Conservation (phyloP, 2,888 invertebrate genomes). For the Sthenelais limicola region DNA sequence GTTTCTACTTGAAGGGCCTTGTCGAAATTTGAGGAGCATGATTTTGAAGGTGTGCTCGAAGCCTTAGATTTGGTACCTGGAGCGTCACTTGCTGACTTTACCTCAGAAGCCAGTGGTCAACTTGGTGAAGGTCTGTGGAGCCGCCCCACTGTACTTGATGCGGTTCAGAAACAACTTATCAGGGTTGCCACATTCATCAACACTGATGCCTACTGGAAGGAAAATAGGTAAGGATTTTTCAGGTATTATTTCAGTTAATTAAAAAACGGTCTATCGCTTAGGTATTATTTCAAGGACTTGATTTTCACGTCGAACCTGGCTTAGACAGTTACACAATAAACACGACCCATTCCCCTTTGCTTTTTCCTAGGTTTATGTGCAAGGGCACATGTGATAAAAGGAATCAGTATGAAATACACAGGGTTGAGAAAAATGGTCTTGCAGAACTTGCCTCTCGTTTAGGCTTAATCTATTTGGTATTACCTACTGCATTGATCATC, state of each 20-base stretch:
- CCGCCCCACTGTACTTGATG: conserved; percentile 46
- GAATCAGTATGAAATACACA: too few relatives aligned
- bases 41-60: conserved; percentile 57
- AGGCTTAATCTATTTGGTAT: neutral
- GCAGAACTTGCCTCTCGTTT: neutral
- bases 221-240: conserved; percentile 55
- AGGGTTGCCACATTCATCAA: conserved; percentile 53
- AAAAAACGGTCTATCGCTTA: too few relatives aligned
- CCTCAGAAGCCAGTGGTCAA: conserved; percentile 41
- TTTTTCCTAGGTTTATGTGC: too few relatives aligned
- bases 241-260: too few relatives aligned
- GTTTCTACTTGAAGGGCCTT: conserved; percentile 60
- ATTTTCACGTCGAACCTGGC: too few relatives aligned
- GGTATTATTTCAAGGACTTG: too few relatives aligned
- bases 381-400: too few relatives aligned
- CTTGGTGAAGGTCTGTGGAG: conserved; percentile 55
- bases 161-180: conserved; percentile 58
- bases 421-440: too few relatives aligned
- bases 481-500: neutral
- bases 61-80: conserved; percentile 65
- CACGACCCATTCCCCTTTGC: too few relatives aligned
- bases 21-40: conserved; percentile 61
- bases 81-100: conserved; percentile 54
- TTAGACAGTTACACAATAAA: too few relatives aligned
- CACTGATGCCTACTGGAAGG: conserved; percentile 41